phyloP scores from a whole-genome alignment of 2,888 invertebrate species.

The Alloplasta piceator region DNA sequence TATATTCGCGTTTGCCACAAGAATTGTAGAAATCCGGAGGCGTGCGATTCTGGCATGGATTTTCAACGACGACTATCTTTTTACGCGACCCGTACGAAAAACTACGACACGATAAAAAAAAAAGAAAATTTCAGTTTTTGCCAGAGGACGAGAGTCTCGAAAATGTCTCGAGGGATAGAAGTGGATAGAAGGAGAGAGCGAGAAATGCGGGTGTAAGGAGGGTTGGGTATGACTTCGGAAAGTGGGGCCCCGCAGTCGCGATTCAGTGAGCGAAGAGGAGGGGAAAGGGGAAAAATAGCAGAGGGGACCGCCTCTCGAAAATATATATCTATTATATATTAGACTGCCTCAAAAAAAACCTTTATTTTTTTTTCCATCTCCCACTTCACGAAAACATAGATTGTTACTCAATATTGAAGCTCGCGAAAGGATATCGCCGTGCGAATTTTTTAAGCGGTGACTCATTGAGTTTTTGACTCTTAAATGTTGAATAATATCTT shows the following conservation, averaged over 20 bases:
- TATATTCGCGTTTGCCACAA: slow-evolving; percentile 24
- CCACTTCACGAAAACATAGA: no score
- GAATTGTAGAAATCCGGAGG: slow-evolving; percentile 21
- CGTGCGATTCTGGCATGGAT: slow-evolving; percentile 34
- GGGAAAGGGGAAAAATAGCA: neutral
- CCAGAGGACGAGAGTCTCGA: slow-evolving; percentile 3
- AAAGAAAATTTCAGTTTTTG: neutral
- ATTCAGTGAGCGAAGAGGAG: neutral
- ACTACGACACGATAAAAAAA: neutral
- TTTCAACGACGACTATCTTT: slow-evolving; percentile 11
- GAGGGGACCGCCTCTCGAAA: slow-evolving; percentile 29
- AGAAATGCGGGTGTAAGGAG: slow-evolving; percentile 79
- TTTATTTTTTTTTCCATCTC: no score
- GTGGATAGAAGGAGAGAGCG: slow-evolving; percentile 67
- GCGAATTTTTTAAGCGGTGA: no score
- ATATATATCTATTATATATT: no score
- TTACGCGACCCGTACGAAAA: neutral
- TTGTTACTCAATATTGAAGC: no score
- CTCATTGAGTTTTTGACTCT: no score
- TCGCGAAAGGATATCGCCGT: no score
- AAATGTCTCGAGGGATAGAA: slow-evolving; percentile 56
- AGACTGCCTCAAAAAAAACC: no score
- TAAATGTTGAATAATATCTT: no score
- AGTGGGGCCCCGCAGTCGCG: slow-evolving; percentile 54
- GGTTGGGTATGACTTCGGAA: slow-evolving; percentile 73